A percentile compares a stretch with the other conserved stretches of the same genome.
phyloP scores from a whole-genome alignment of 2,888 invertebrate species.

The Eupelmus urozonus region DNA sequence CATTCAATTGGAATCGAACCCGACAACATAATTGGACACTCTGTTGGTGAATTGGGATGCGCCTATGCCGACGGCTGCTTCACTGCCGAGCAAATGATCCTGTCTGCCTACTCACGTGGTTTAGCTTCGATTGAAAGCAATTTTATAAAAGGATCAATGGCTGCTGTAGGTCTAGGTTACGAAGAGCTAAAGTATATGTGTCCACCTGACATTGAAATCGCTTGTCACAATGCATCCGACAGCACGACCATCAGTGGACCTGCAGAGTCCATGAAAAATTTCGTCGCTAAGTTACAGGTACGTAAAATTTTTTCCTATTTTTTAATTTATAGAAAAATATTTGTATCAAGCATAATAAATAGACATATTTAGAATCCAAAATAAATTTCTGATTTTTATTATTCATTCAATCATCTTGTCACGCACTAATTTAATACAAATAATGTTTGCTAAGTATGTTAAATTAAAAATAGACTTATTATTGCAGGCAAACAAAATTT shows the following conservation, averaged over 20 bases:
- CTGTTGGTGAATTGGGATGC: slow-evolving; percentile 96
- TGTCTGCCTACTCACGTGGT: slow-evolving; percentile 71
- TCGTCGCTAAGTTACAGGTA: slow-evolving; percentile 81
- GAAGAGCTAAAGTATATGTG: slow-evolving; percentile 82
- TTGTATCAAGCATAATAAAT: too few species aligned
- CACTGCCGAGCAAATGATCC: slow-evolving; percentile 78
- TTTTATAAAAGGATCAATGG: slow-evolving; percentile 88
- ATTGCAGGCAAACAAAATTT: slow-evolving; percentile 83
- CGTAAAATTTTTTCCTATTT: not conserved
- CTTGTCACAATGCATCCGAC: slow-evolving; percentile 92
- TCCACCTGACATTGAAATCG: slow-evolving; percentile 88
- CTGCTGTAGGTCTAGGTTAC: slow-evolving; percentile 87
- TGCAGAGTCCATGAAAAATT: slow-evolving; percentile 82
- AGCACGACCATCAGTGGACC: slow-evolving; percentile 96
- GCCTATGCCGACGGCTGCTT: slow-evolving; percentile 96
- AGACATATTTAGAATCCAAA: too few species aligned
- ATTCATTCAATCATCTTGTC: too few species aligned
- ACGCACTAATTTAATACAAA: too few species aligned
- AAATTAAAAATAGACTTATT: too few species aligned
- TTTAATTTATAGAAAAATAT: not conserved
- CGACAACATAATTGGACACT: slow-evolving; percentile 91
- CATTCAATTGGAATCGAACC: slow-evolving; percentile 81
- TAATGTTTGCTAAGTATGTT: too few species aligned
- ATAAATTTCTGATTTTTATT: too few species aligned
- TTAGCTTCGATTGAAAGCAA: slow-evolving; percentile 69